Conservation (phyloP, 2,797 vertebrate species). For the Premnoplex brunnescens region DNA sequence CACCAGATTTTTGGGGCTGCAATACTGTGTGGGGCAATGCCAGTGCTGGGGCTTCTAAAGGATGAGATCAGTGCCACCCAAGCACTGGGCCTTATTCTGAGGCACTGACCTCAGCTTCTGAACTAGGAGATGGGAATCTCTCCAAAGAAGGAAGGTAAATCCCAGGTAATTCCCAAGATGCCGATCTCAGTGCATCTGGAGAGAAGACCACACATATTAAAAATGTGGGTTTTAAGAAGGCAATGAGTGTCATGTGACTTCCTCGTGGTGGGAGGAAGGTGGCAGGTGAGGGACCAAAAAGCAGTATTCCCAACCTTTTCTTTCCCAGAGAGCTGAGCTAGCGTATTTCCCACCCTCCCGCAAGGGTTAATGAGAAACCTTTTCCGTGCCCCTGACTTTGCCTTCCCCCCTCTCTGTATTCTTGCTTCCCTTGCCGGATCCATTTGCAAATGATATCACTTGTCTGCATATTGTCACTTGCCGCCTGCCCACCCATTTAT, state of each 20-base stretch:
- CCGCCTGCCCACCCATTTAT: slow-evolving; percentile 88
- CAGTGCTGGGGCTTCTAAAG: not conserved
- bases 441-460: slow-evolving; percentile 91
- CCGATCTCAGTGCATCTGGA: not conserved
- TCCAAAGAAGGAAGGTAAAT: not conserved
- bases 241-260: not conserved
- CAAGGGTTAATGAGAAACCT: slow-evolving; percentile 63
- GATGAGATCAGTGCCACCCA: rapidly evolving
- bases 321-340: not conserved
- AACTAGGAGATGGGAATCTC: not conserved
- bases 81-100: not conserved
- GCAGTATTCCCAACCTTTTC: not conserved
- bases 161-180: not conserved
- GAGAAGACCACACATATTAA: not conserved
- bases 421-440: slow-evolving; percentile 74
- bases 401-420: not conserved
- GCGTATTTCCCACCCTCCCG: not conserved
- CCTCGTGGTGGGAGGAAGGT: not conserved
- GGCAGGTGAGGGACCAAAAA: not conserved
- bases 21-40: not conserved
- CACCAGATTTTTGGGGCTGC: not conserved
- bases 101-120: not conserved
- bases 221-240: not conserved
- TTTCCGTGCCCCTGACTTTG: slow-evolving; percentile 63
- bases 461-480: slow-evolving; percentile 92